Conservation (phyloP, 2,797 vertebrate species). For the Coccyzus lansbergi region DNA sequence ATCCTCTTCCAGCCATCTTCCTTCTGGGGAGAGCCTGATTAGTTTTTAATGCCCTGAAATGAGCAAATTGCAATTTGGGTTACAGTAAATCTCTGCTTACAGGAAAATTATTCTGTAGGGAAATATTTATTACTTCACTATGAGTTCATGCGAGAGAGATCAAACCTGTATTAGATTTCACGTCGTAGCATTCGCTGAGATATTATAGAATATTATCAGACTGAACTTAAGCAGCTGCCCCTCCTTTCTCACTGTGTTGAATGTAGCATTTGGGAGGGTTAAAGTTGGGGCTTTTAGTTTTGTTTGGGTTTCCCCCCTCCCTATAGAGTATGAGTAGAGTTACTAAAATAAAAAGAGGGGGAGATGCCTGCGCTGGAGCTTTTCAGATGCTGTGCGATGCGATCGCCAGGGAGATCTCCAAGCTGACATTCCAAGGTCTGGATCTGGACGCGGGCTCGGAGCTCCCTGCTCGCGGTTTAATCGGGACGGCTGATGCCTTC, state of each 20-base stretch:
- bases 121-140: slow-evolving; percentile 38
- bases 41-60: slow-evolving; percentile 12
- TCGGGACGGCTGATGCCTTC: slow-evolving; percentile 42
- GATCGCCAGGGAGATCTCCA: not conserved
- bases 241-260: not conserved
- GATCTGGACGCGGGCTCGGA: slow-evolving; percentile 17
- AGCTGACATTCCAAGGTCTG: slow-evolving; percentile 40
- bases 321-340: not conserved
- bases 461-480: not conserved
- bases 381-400: not conserved
- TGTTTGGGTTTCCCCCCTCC: too few relatives aligned
- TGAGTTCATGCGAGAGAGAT: not conserved
- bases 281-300: accelerated
- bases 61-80: slow-evolving; percentile 18
- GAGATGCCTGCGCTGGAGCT: not conserved
- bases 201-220: not conserved
- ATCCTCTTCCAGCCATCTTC: not conserved
- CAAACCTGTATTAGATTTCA: slow-evolving; percentile 10
- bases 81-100: slow-evolving; percentile 36
- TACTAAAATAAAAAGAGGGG: not conserved
- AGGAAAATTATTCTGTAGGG: slow-evolving; percentile 16
- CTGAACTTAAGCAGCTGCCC: not conserved
- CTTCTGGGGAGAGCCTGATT: not conserved
- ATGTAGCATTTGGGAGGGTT: not conserved
- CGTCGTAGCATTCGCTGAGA: not conserved